phyloP scores from a whole-genome alignment of 2,888 invertebrate species.

The Acleris literana region DNA sequence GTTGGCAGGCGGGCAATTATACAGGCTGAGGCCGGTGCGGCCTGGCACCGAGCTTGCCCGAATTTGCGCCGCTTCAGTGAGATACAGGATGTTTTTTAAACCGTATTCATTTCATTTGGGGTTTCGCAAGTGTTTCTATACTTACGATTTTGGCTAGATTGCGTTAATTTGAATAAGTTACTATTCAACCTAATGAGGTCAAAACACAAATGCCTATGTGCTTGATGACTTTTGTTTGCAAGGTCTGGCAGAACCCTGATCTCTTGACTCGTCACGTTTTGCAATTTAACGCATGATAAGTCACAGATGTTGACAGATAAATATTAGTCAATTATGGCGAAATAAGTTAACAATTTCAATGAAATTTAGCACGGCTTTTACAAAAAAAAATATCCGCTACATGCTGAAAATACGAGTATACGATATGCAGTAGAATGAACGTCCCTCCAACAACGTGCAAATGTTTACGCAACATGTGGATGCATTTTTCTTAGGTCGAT shows the following conservation, averaged over 20 bases:
- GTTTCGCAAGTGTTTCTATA: too few relatives aligned
- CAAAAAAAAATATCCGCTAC: too few relatives aligned
- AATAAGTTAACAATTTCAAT: constrained; percentile 1
- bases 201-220: constrained; percentile 28
- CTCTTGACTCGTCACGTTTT: constrained; percentile 30
- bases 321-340: constrained; percentile 14
- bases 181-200: too few relatives aligned
- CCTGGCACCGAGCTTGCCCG: constrained; percentile 74
- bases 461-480: too few relatives aligned
- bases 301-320: constrained; percentile 19
- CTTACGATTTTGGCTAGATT: too few relatives aligned
- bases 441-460: too few relatives aligned
- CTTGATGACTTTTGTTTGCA: background rate
- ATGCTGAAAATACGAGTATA: too few relatives aligned
- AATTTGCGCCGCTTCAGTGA: constrained; percentile 67
- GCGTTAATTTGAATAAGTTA: too few relatives aligned
- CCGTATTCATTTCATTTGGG: constrained; percentile 39
- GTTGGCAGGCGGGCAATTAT: constrained; percentile 74
- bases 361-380: background rate
- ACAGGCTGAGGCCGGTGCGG: constrained; percentile 66
- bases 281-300: constrained; percentile 22
- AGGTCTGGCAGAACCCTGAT: constrained; percentile 22
- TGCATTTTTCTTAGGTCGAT: too few relatives aligned
- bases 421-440: too few relatives aligned
- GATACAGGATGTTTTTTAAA: constrained; percentile 52